Evolutionary conservation across 2,888 invertebrate genomes (phyloP), one percentile per base, ranked within the genome.

Genomic region (Drosophila heteroneura): DNA sequence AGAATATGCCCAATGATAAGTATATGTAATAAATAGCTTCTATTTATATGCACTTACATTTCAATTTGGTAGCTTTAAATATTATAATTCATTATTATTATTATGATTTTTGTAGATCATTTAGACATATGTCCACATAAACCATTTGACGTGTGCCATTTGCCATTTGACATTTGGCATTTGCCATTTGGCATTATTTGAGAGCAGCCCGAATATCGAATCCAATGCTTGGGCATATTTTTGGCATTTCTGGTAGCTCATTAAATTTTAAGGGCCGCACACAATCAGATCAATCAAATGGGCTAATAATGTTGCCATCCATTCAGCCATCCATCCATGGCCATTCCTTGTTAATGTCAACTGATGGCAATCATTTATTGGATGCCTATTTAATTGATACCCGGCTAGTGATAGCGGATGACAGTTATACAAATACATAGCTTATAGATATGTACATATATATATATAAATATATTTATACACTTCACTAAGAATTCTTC

Each of bases 201-300:
- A 44, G 22, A 12, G 44, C 44, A 22, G 5, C 12, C 4, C 10
- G 35, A 37, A 37, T 19, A 54, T 52, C 41, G 26, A 22, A 60
- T 44, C 26, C 28, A 35, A 49, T 62, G 53, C n/a, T 54, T 41
- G 54, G 41, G 51, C 59, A 71, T 72, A 73, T 67, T 74, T 76
- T 61, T 61, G 56, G 65, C 71, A 72, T 58, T 72, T 56, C 64
- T 74, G 56, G 68, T 60, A 71, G 76, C 82, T 79, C 82, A 79
- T 79, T 81, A 76, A 79, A 79, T 81, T 76, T 79, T 70, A 81
- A 79, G 76, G 69, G 63, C 37, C 67, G 59, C 67, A 59, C 53
- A 77, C 66, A 81, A 77, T 71, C 71, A 66, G 70, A 77, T 81
- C 78, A 74, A 81, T 79, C 81, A 76, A 73, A 76, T 41, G 41